A percentile compares a stretch with the other conserved stretches of the same genome.
These are phyloP conservation scores for Platypus cylindrus DNA, from an alignment of 2,888 invertebrate genomes.

Conservation along the genomic window DNA sequence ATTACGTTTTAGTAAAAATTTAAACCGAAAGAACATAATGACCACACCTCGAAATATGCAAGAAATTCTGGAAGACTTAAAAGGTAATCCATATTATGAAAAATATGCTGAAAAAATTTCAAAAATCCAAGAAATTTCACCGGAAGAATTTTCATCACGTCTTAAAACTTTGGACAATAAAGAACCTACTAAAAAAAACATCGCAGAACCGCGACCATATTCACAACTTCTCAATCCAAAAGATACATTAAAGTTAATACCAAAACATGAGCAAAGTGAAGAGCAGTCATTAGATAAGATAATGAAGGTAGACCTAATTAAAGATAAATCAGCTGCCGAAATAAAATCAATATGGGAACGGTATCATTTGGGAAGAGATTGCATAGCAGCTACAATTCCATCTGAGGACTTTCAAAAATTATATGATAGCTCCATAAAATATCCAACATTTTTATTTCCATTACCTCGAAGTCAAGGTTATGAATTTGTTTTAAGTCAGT, in stretches of 20 bases:
- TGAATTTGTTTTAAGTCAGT: conserved; percentile 74
- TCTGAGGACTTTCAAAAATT: conserved; percentile 45
- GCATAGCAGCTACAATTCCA: conserved; percentile 53
- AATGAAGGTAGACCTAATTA: conserved; percentile 65
- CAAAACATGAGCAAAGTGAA: conserved; percentile 13
- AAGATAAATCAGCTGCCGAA: conserved; percentile 57
- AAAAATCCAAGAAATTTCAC: conserved; percentile 57
- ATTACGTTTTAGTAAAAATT: conserved; percentile 15
- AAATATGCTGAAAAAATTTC: conserved; percentile 72
- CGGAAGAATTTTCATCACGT: conserved; percentile 57
- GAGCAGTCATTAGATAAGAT: conserved; percentile 50
- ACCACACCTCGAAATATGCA: conserved; percentile 35
- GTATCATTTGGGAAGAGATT: conserved; percentile 64
- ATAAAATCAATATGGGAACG: conserved; percentile 66
- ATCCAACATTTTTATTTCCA: conserved; percentile 65
- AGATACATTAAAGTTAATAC: conserved; percentile 27
- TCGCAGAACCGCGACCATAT: conserved; percentile 39
- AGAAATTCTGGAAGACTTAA: conserved; percentile 42
- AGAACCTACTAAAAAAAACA: conserved; percentile 34
- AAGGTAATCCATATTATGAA: conserved; percentile 64
- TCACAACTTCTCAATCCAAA: conserved; percentile 56
- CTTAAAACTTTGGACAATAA: conserved; percentile 41
- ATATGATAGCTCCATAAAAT: conserved; percentile 42
- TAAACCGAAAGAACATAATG: conserved; percentile 27
- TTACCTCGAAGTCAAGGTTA: conserved; percentile 72